A percentile compares a stretch with the other conserved stretches of the same genome.
These are phyloP conservation scores for Phyllotreta striolata DNA, from an alignment of 2,888 invertebrate species.

Conservation along the genomic window DNA sequence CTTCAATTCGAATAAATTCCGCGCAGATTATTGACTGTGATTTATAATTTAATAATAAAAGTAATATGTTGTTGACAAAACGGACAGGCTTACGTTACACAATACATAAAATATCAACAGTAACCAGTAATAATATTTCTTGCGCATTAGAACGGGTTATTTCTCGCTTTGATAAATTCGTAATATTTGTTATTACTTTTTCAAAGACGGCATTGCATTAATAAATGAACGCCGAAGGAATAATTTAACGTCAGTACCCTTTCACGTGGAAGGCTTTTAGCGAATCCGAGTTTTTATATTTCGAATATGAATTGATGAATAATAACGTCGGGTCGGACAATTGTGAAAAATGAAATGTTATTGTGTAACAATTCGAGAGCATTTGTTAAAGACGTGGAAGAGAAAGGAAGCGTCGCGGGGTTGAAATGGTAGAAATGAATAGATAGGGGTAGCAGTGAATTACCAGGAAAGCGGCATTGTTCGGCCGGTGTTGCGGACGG, in stretches of 20 bases:
- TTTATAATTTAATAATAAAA: no score
- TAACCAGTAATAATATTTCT: constrained; percentile 10
- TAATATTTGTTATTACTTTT: constrained; percentile 28
- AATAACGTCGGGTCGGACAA: constrained; percentile 42
- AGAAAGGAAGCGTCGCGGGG: constrained; percentile 45
- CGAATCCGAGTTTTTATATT: constrained; percentile 32
- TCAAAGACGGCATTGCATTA: constrained; percentile 26
- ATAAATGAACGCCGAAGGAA: constrained; percentile 12
- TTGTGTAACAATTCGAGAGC: constrained; percentile 56
- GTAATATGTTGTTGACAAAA: no score
- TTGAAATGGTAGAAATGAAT: constrained; percentile 55
- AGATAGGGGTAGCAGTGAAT: constrained; percentile 61
- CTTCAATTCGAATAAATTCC: no score
- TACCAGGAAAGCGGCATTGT: constrained; percentile 63
- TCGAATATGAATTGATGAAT: constrained; percentile 44
- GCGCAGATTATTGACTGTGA: no score
- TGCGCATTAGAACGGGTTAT: constrained; percentile 18
- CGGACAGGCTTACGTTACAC: no score
- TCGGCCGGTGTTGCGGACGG: constrained; percentile 65
- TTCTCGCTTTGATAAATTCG: constrained; percentile 24
- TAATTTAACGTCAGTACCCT: constrained; percentile 28
- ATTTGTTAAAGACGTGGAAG: constrained; percentile 57
- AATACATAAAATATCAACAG: not conserved
- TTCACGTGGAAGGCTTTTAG: constrained; percentile 31
- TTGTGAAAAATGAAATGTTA: constrained; percentile 55